These are phyloP conservation scores for Sylvia borin DNA, from an alignment of 2,797 vertebrate genomes.

Conservation along the genomic window DNA sequence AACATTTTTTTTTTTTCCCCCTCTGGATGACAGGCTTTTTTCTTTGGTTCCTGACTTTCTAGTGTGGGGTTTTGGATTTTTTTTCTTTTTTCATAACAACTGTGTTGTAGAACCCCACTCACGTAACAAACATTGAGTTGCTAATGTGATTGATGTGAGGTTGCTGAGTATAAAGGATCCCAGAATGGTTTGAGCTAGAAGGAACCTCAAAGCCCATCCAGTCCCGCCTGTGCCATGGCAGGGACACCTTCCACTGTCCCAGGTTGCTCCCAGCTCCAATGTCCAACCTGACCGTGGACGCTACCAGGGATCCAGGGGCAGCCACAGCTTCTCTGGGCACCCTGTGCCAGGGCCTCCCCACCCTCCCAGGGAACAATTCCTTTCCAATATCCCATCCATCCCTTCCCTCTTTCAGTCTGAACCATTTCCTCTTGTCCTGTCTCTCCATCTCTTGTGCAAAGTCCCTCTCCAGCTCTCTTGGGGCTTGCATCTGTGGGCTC, in stretches of 20 bases:
- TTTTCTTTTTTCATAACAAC: background rate
- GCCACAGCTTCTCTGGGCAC: background rate
- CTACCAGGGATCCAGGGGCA: background rate
- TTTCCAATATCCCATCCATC: accelerated
- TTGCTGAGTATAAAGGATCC: background rate
- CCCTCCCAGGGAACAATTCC: background rate
- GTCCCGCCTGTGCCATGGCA: background rate
- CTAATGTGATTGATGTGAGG: background rate
- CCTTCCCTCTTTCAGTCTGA: background rate
- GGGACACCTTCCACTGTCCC: background rate
- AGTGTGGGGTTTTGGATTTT: accelerated
- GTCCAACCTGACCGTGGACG: background rate
- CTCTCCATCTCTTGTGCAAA: accelerated
- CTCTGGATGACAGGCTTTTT: background rate
- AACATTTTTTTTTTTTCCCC: accelerated
- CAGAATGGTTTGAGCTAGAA: background rate
- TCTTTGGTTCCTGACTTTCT: background rate
- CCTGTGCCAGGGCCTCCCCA: background rate
- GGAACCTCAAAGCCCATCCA: accelerated
- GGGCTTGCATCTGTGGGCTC: background rate
- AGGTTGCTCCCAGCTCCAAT: background rate
- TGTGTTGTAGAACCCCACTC: background rate
- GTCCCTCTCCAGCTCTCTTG: background rate
- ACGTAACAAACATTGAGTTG: background rate
- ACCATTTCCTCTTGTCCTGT: background rate